These are phyloP conservation scores for Sitodiplosis mosellana DNA, from an alignment of 1,140 invertebrate species.

Conservation along the genomic window DNA sequence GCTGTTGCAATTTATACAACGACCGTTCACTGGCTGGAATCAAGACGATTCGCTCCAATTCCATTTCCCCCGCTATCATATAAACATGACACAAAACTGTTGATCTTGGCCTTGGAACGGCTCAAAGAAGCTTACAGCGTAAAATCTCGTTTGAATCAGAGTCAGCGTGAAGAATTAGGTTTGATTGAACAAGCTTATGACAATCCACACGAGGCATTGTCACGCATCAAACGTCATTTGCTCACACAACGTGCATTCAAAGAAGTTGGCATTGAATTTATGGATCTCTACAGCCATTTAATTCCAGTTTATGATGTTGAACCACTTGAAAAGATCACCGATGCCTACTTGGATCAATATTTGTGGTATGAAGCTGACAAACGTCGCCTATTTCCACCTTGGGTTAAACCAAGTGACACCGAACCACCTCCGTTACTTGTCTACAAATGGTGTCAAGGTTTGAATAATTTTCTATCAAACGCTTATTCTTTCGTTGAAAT, in stretches of 20 bases:
- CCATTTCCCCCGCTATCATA: constrained; percentile 98
- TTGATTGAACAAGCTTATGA: constrained; percentile 99
- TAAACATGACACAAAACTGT: constrained; percentile 97
- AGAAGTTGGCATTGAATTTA: constrained; percentile 98
- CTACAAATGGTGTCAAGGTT: constrained; percentile 99
- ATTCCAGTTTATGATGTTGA: constrained; percentile 99
- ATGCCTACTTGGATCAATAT: constrained; percentile 99
- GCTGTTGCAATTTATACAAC: constrained; percentile 99
- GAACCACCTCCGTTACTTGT: constrained; percentile 94
- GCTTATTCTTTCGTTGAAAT: background rate
- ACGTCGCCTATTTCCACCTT: constrained; percentile 86
- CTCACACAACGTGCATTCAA: constrained; percentile 96
- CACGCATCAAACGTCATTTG: constrained; percentile 97
- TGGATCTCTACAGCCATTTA: constrained; percentile 97
- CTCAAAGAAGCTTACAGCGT: constrained; percentile 99
- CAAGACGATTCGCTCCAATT: constrained; percentile 92
- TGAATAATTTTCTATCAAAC: background rate
- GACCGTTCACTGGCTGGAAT: constrained; percentile 98
- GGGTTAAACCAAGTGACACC: constrained; percentile 97
- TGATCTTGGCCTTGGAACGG: constrained; percentile 91
- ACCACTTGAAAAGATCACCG: constrained; percentile 97
- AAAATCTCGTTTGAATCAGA: constrained; percentile 95
- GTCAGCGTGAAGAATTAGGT: constrained; percentile 94
- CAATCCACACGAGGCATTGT: constrained; percentile 97
- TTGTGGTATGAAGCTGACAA: constrained; percentile 99